A percentile compares a stretch with the other conserved stretches of the same genome.
Evolutionary conservation across 2,888 invertebrate genomes (phyloP).

Genomic region (Coenonympha arcania): DNA sequence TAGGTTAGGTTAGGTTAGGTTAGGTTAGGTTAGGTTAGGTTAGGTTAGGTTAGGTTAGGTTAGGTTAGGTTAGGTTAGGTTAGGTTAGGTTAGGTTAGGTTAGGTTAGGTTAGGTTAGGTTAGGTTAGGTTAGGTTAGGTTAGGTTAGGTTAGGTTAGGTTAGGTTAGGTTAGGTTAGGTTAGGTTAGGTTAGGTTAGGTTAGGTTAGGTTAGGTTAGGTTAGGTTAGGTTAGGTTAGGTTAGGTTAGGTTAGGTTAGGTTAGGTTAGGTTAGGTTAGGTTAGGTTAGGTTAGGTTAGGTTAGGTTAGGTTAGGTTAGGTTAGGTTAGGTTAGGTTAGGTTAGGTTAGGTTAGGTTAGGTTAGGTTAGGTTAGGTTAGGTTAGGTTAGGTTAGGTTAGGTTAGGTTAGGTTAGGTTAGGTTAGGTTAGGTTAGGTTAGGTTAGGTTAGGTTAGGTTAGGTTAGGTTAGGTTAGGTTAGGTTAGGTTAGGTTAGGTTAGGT

Average conservation of each 20-base stretch:
- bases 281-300: conserved; percentile 20
- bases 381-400: conserved; percentile 13
- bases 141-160: too few relatives aligned
- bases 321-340: conserved; percentile 21
- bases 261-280: conserved; percentile 16
- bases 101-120: too few relatives aligned
- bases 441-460: conserved; percentile 16
- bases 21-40: too few relatives aligned
- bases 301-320: conserved; percentile 21
- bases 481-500: conserved; percentile 18
- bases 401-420: conserved; percentile 12
- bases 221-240: conserved; percentile 11
- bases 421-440: conserved; percentile 1
- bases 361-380: conserved; percentile 13
- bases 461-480: conserved; percentile 19
- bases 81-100: too few relatives aligned
- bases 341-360: conserved; percentile 17
- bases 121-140: too few relatives aligned
- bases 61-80: too few relatives aligned
- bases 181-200: conserved; percentile 14
- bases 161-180: background rate
- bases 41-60: too few relatives aligned
- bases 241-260: conserved; percentile 2
- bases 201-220: conserved; percentile 18
- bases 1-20: too few relatives aligned